A percentile compares a stretch with the other conserved stretches of the same genome.
Evolutionary conservation across 1,140 invertebrate species (phyloP).

Genomic region (Ptiloglossa arizonensis): DNA sequence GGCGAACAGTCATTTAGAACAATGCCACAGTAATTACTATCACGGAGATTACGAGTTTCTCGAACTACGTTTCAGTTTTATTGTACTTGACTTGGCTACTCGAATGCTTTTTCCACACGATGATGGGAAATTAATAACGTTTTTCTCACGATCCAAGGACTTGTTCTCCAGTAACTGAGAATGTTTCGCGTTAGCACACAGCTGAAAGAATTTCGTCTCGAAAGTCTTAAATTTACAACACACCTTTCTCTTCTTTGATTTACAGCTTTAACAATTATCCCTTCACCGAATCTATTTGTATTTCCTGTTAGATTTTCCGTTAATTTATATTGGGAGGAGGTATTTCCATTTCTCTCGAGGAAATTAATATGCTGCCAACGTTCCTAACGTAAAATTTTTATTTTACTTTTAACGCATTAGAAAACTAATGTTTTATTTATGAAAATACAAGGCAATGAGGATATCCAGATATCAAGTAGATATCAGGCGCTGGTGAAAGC

Average conservation of each 20-base stretch:
- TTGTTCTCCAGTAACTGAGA: not conserved
- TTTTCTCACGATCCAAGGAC: slow-evolving; percentile 25
- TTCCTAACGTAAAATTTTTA: no score
- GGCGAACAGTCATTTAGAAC: slow-evolving; percentile 44
- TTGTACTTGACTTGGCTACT: not conserved
- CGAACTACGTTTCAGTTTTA: not conserved
- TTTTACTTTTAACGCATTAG: no score
- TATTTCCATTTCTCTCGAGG: not conserved
- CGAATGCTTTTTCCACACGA: not conserved
- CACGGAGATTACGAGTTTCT: slow-evolving; percentile 5
- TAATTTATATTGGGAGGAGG: not conserved
- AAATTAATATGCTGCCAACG: no score
- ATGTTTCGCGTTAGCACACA: not conserved
- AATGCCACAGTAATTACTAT: slow-evolving; percentile 42
- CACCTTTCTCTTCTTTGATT: slow-evolving; percentile 1
- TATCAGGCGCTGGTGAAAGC: no score
- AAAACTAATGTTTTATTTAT: no score
- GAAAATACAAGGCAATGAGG: no score
- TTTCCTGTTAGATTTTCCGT: not conserved
- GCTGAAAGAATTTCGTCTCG: not conserved
- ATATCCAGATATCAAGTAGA: no score
- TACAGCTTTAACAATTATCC: not conserved
- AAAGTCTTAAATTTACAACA: not conserved
- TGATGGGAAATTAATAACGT: slow-evolving; percentile 11
- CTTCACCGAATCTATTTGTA: not conserved